phyloP scores from a whole-genome alignment of 2,113 vertebrate genomes.

The Mola mola region DNA sequence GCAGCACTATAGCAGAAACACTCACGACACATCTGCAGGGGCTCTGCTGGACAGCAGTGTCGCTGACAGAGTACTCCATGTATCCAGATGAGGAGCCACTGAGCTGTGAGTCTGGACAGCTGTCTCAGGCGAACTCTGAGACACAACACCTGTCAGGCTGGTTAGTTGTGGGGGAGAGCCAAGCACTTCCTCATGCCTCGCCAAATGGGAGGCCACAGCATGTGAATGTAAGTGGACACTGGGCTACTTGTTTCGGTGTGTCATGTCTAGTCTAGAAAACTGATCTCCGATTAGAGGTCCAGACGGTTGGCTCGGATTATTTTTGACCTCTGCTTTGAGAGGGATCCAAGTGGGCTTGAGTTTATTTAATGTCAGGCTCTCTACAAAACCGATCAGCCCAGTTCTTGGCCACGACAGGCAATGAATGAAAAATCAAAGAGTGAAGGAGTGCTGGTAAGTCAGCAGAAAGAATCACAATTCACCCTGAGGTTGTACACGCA shows the following conservation, averaged over 20 bases:
- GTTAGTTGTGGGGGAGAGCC: constrained; percentile 14
- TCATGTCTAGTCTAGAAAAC: constrained; percentile 56
- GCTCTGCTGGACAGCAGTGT: constrained; percentile 17
- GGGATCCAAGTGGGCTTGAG: constrained; percentile 14
- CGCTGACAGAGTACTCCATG: constrained; percentile 55
- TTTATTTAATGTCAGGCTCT: constrained; percentile 28
- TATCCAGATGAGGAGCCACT: constrained; percentile 57
- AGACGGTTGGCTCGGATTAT: constrained; percentile 26
- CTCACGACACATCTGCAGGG: constrained; percentile 15
- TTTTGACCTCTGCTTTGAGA: constrained; percentile 44
- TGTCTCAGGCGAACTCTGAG: constrained; percentile 39
- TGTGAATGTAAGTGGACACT: constrained; percentile 26
- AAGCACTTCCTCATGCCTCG: neutral
- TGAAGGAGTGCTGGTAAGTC: neutral
- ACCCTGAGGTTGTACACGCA: neutral
- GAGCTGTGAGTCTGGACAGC: constrained; percentile 54
- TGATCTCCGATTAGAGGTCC: constrained; percentile 46
- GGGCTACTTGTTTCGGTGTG: constrained; percentile 25
- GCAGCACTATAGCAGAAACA: constrained; percentile 11
- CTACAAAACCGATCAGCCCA: neutral
- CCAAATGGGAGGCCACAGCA: neutral
- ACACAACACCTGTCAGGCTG: constrained; percentile 57
- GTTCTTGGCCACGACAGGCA: neutral
- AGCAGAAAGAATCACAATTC: neutral
- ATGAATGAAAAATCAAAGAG: constrained; percentile 11